Evolutionary conservation across 2,888 invertebrate genomes (phyloP), one percentile per base, ranked within the genome.

Genomic region (Heliconius cydno): DNA sequence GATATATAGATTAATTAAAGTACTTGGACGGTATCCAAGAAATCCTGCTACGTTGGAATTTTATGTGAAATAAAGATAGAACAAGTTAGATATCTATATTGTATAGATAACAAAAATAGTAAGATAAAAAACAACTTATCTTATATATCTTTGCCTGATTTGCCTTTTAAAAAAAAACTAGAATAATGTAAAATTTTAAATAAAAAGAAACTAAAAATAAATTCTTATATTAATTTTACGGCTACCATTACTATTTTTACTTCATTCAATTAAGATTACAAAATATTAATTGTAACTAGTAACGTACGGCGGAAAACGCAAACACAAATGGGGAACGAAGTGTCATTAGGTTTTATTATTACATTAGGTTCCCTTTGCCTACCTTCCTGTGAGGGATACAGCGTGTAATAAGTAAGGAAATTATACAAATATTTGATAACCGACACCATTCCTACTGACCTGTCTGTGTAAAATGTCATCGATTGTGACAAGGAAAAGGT

Each of bases 391-490:
- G 46, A 0, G 46, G 46, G 46, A 15, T 46, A 46, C 46, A 46
- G 15, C 46, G 46, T 46, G 9, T 13, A 60, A n/a, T 60, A 60
- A 73, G 13, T n/a, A 34, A n/a, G 7, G 13, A n/a, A 30, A 60
- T 2, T 30, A n/a, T 13, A 34, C 34, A 7, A 57, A 34, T 25
- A 73, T 60, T 38, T 60, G 30, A 38, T 25, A 73, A 34, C n/a
- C n/a, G 57, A 25, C 60, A 34, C 60, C 28, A 65, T 63, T 28
- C 28, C 65, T 22, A 46, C 25, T 65, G 65, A 75, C 65, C 75
- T 28, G 28, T 75, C 75, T 22, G 28, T 75, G 75, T 75, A 25
- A 75, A 75, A 75, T 75, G 65, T 75, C 75, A 73, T 60, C 73
- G 73, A 73, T 34, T 73, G 34, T 73, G 22, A 73, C 57, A 65